Conservation (phyloP, 1,140 invertebrate genomes). For the Oreohelix idahoensis region DNA sequence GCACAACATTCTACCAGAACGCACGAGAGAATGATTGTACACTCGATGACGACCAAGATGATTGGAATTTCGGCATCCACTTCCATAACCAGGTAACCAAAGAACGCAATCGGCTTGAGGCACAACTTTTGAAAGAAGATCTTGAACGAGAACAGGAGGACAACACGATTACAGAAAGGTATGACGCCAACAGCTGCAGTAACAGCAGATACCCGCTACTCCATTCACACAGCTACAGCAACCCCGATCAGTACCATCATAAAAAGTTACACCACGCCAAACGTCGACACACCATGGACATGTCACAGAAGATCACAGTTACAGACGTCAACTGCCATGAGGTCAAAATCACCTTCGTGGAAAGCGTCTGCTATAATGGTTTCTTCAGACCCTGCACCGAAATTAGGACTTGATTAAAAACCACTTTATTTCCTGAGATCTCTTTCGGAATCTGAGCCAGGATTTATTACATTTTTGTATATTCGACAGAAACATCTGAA, state of each 20-base stretch:
- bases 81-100: slow-evolving; percentile 14
- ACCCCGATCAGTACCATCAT: slow-evolving; percentile 32
- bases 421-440: too few relatives aligned
- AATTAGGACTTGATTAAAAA: background rate
- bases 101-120: slow-evolving; percentile 22
- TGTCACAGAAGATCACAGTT: slow-evolving; percentile 13
- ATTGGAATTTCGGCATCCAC: slow-evolving; percentile 24
- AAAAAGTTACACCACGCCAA: slow-evolving; percentile 36
- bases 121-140: slow-evolving; percentile 26
- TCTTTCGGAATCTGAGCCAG: too few relatives aligned
- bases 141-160: background rate
- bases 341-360: slow-evolving; percentile 33
- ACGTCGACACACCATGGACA: slow-evolving; percentile 21
- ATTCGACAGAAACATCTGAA: too few relatives aligned
- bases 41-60: slow-evolving; percentile 16
- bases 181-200: background rate
- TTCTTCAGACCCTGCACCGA: slow-evolving; percentile 11
- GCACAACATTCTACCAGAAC: background rate
- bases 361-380: slow-evolving; percentile 13
- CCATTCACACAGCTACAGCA: slow-evolving; percentile 12
- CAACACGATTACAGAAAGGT: background rate
- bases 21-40: too few relatives aligned
- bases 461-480: too few relatives aligned
- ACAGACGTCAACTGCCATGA: slow-evolving; percentile 27
- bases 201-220: background rate